phyloP scores from a whole-genome alignment of 1,140 invertebrate species.

The Orussus abietinus region DNA sequence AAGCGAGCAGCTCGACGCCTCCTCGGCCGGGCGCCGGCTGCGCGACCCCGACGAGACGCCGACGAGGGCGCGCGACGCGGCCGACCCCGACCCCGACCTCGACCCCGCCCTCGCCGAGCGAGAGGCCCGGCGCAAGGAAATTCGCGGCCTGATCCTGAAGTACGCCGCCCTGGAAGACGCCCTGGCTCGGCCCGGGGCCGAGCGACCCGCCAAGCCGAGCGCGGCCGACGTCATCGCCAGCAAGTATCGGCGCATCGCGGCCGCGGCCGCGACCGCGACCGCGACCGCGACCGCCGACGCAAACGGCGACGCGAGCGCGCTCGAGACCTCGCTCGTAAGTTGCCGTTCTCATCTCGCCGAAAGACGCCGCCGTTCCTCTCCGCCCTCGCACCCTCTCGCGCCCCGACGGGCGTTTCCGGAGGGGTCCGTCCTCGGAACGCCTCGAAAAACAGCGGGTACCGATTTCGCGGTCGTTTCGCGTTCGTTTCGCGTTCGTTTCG shows the following conservation, averaged over 20 bases:
- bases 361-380: neutral
- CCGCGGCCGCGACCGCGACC: slow-evolving; percentile 35
- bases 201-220: slow-evolving; percentile 30
- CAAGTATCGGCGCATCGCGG: slow-evolving; percentile 40
- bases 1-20: slow-evolving; percentile 34
- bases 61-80: slow-evolving; percentile 50
- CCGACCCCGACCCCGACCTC: slow-evolving; percentile 50
- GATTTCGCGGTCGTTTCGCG: no score
- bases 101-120: slow-evolving; percentile 62
- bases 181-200: slow-evolving; percentile 20
- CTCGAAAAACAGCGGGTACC: no score
- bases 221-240: slow-evolving; percentile 50
- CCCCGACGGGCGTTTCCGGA: no score
- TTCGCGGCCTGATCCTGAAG: slow-evolving; percentile 73
- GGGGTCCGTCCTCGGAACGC: no score
- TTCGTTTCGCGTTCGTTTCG: no score
- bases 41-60: slow-evolving; percentile 40
- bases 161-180: slow-evolving; percentile 70
- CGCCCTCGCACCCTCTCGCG: no score
- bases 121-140: slow-evolving; percentile 73
- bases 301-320: slow-evolving; percentile 33
- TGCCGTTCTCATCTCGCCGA: slow-evolving; percentile 45
- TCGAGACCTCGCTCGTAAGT: slow-evolving; percentile 1
- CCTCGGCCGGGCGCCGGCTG: slow-evolving; percentile 2
- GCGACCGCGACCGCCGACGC: slow-evolving; percentile 39